Base-by-base conservation (phyloP, 2,888 invertebrate species). In the Quadroppia sp. region DNA sequence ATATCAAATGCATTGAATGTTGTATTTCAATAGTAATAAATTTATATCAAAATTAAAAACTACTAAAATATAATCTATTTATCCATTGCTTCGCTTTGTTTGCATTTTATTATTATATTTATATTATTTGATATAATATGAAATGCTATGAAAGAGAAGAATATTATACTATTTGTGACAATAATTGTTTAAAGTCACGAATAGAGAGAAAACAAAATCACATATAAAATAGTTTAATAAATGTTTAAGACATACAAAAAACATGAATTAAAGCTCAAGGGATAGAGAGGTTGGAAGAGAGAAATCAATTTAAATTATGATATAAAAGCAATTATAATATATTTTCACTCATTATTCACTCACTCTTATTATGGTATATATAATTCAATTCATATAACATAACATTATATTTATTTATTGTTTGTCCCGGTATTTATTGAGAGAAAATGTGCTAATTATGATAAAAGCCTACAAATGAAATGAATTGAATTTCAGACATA, bases 181-280 rank as follows among this genome's bases (percentile, higher is more conserved):
- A 36, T 61, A 30, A 61, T 32, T 61, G 59, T 32, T 32, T 61
- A n/a, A 61, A 61, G 11, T 61, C 30, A 61, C 11, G n/a, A 25
- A 32, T 11, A 32, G 1, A 17, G 25, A 32, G 25, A 32, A 61
- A 61, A 25, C 59, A 32, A 61, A 61, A 61, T 13, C 11, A 9
- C 17, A 32, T 61, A 32, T 32, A 17, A 61, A 32, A n/a, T 28
- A 61, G 25, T 61, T 17, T 25, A 61, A 30, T 32, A 61, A 15
- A 17, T 2, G 15, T 32, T 28, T 30, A 61, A 32, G 32, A 17
- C 3, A n/a, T n/a, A n/a, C n/a, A n/a, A n/a, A 61, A 61, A 28
- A 61, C 59, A 61, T 61, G 17, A 61, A 7, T 13, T 53, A 20
- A 53, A 53, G 32, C 59, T 61, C 59, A 32, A 30, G 59, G 32